phyloP scores from a whole-genome alignment of 2,797 vertebrate species.

The Adelosebastes latens region DNA sequence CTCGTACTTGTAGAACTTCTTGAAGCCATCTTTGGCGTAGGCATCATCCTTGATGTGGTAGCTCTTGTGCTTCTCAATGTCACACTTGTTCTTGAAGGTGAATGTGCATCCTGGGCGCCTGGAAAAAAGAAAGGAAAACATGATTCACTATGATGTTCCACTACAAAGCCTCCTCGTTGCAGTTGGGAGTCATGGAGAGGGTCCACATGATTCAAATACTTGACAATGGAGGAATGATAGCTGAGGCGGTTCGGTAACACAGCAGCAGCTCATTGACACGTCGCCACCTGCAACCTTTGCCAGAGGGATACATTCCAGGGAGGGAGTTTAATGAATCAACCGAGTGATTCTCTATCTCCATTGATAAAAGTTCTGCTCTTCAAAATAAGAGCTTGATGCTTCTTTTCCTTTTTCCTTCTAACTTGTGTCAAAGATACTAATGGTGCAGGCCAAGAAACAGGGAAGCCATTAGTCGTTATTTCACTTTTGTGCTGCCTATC shows the following conservation, averaged over 20 bases:
- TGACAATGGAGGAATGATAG: slow-evolving; percentile 48
- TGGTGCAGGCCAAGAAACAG: neutral
- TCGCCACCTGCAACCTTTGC: slow-evolving; percentile 33
- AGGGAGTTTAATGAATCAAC: slow-evolving; percentile 32
- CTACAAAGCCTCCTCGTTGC: neutral
- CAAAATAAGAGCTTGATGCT: neutral
- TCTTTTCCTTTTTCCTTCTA: neutral
- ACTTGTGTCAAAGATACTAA: neutral
- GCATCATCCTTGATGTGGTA: slow-evolving; percentile 99
- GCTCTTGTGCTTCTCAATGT: slow-evolving; percentile 99
- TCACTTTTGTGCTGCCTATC: neutral
- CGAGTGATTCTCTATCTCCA: slow-evolving; percentile 2
- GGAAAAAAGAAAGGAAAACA: neutral
- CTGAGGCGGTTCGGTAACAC: slow-evolving; percentile 26
- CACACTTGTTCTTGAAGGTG: slow-evolving; percentile 99
- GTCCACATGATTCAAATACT: slow-evolving; percentile 42
- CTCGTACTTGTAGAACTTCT: slow-evolving; percentile 99
- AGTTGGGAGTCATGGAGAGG: neutral
- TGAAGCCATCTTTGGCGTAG: slow-evolving; percentile 99
- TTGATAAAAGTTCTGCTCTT: slow-evolving; percentile 8
- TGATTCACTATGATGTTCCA: neutral
- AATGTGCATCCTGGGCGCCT: slow-evolving; percentile 97
- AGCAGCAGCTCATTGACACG: slow-evolving; percentile 34
- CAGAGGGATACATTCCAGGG: slow-evolving; percentile 27
- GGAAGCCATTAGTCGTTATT: neutral